These are phyloP conservation scores for Tipula vernalis DNA, from an alignment of 2,888 invertebrate genomes.

Conservation along the genomic window DNA sequence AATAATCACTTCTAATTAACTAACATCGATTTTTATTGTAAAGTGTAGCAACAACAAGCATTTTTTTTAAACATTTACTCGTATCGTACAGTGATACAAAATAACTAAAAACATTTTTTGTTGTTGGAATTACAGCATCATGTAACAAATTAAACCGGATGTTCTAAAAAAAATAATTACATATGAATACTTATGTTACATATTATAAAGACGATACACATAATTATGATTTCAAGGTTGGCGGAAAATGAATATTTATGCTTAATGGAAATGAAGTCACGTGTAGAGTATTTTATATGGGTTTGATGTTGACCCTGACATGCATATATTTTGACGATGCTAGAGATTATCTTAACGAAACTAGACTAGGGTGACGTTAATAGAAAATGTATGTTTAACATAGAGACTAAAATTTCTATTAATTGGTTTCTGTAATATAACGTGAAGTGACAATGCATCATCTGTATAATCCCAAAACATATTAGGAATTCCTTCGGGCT, in stretches of 20 bases:
- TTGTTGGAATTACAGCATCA: neutral
- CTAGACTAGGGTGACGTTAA: neutral
- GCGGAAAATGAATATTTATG: neutral
- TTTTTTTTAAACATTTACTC: neutral
- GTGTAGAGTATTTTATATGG: neutral
- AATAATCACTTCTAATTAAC: neutral
- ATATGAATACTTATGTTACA: neutral
- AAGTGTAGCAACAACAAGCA: neutral
- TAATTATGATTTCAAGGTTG: neutral
- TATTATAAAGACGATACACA: neutral
- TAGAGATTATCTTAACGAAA: neutral
- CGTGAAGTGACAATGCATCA: neutral
- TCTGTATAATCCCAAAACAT: neutral
- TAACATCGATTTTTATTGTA: neutral
- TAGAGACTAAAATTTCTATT: neutral
- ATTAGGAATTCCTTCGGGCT: too few species aligned
- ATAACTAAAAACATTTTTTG: neutral
- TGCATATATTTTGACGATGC: neutral
- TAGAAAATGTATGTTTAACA: neutral
- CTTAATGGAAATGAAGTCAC: neutral
- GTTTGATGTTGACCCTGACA: neutral
- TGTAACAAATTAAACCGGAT: neutral
- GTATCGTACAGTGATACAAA: neutral
- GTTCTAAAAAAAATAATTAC: neutral
- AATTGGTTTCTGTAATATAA: neutral